These are phyloP conservation scores for Zoanthus solanderi DNA, from an alignment of 92 coral and sea anemone genomes.

Conservation along the genomic window DNA sequence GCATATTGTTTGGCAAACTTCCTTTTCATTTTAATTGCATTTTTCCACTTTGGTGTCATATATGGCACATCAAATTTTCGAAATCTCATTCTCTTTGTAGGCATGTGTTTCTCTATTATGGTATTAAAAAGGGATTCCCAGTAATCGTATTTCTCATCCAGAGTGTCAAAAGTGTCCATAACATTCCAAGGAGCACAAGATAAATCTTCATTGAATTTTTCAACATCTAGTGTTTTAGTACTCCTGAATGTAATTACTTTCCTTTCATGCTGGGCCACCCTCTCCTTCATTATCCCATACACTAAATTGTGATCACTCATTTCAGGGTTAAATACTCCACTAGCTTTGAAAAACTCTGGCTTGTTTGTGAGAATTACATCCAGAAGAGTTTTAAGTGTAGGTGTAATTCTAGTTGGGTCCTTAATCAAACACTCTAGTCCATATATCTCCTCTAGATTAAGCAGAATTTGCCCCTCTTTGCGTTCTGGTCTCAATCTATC, in stretches of 20 bases:
- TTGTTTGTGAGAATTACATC: background rate
- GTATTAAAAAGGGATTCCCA: conserved; percentile 14
- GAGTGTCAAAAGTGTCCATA: background rate
- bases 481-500: background rate
- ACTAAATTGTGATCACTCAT: conserved; percentile 57
- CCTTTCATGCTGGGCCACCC: conserved; percentile 36
- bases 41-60: conserved; percentile 57
- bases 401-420: conserved; percentile 37
- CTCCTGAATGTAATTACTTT: conserved; percentile 58
- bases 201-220: conserved; percentile 51
- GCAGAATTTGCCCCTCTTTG: conserved; percentile 37
- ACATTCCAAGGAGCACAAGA: conserved; percentile 21
- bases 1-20: conserved; percentile 57
- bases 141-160: conserved; percentile 13
- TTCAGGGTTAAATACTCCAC: too few species aligned
- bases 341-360: too few species aligned
- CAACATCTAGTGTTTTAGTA: background rate
- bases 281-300: conserved; percentile 54
- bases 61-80: conserved; percentile 48
- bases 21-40: conserved; percentile 49
- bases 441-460: conserved; percentile 27
- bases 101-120: background rate
- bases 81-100: conserved; percentile 42
- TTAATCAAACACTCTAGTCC: conserved; percentile 39
- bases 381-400: conserved; percentile 28